Evolutionary conservation across 2,113 vertebrate species (phyloP).

Genomic region (Engraulis encrasicolus): DNA sequence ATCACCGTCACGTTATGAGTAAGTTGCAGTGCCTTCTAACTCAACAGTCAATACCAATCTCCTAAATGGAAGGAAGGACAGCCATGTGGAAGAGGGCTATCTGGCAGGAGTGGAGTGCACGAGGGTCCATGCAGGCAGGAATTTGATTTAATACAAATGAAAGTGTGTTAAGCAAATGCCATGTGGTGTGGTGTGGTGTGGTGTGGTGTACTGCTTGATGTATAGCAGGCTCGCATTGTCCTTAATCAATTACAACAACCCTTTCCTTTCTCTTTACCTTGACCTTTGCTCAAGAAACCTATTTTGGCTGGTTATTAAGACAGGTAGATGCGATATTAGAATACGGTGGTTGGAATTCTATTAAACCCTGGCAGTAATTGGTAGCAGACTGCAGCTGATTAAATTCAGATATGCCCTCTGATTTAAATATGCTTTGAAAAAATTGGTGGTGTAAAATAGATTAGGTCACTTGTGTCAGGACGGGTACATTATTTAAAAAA

Average conservation of each 20-base stretch:
- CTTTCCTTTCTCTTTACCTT: background rate
- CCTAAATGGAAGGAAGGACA: background rate
- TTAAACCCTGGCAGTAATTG: background rate
- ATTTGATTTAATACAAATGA: background rate
- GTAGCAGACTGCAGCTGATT: background rate
- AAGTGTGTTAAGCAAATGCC: constrained; percentile 12
- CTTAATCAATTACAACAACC: constrained; percentile 6
- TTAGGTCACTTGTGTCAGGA: background rate
- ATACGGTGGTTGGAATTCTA: background rate
- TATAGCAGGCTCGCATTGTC: background rate
- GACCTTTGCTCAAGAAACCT: constrained; percentile 12
- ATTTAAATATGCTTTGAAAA: background rate
- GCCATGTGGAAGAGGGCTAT: background rate
- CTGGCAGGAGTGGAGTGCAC: background rate
- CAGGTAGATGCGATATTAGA: background rate
- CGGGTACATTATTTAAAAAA: background rate
- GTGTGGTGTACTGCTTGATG: background rate
- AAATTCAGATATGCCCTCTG: constrained; percentile 13
- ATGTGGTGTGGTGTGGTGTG: no score
- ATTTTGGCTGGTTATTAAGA: constrained; percentile 15
- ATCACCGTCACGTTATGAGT: background rate
- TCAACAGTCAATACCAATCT: constrained; percentile 1
- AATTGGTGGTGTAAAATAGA: constrained; percentile 6
- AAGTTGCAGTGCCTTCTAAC: background rate
- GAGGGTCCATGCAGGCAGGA: background rate